Conservation (phyloP, 2,113 vertebrate genomes). For the Myiozetetes cayanensis region DNA sequence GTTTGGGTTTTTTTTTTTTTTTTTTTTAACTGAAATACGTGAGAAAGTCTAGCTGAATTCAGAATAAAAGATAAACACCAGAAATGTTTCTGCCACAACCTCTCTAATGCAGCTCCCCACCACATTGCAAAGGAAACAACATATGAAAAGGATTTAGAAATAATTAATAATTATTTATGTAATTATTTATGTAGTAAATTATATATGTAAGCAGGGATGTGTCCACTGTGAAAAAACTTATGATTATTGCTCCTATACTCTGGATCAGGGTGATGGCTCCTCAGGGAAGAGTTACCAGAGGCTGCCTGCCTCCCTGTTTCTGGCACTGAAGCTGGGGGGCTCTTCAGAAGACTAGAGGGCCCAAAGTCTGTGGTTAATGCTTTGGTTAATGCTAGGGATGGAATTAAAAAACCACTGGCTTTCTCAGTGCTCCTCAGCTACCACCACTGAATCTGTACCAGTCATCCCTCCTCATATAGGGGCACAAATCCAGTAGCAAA, state of each 20-base stretch:
- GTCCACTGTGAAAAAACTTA: background rate
- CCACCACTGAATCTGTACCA: background rate
- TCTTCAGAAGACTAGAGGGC: background rate
- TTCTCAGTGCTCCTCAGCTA: background rate
- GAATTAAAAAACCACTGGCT: background rate
- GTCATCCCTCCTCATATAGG: background rate
- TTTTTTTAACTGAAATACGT: background rate
- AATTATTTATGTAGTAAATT: background rate
- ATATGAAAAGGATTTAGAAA: background rate
- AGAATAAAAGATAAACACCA: background rate
- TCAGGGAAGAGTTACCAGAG: background rate
- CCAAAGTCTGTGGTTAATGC: background rate
- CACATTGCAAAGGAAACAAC: background rate
- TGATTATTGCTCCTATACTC: background rate
- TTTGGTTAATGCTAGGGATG: background rate
- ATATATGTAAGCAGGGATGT: background rate
- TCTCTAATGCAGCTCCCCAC: fast-evolving
- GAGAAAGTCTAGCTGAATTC: background rate
- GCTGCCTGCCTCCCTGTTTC: background rate
- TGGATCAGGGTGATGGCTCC: background rate
- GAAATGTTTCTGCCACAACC: background rate
- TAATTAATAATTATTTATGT: background rate
- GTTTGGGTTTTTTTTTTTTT: background rate
- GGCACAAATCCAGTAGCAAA: background rate
- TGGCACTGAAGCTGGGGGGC: background rate